Conservation (phyloP, 2,888 invertebrate genomes). For the Nysson spinosus region DNA sequence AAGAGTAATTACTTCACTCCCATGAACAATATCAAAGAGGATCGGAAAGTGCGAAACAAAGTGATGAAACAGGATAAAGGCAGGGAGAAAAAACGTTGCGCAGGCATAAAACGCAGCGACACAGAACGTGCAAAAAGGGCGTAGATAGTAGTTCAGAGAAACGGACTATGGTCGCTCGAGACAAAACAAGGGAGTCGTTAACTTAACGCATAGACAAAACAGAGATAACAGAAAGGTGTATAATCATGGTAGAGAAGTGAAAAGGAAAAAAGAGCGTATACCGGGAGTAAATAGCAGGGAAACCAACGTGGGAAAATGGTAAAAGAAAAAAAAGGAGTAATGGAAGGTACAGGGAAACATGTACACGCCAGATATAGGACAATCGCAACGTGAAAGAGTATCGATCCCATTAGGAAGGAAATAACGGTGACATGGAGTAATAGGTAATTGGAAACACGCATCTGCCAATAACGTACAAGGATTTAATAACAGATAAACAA, state of each 20-base stretch:
- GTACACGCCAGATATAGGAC: too few relatives aligned
- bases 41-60: not conserved
- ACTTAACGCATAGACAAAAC: conserved; percentile 39
- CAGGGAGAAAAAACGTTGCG: not conserved
- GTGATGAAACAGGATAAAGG: not conserved
- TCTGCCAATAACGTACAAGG: too few relatives aligned
- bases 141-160: not conserved
- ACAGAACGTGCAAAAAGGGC: not conserved
- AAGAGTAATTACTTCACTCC: conserved; percentile 8
- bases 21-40: conserved; percentile 6
- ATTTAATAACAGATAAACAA: too few relatives aligned
- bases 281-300: conserved; percentile 15
- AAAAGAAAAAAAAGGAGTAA: too few relatives aligned
- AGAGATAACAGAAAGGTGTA: conserved; percentile 18
- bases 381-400: too few relatives aligned
- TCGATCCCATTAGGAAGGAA: too few relatives aligned
- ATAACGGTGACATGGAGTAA: too few relatives aligned
- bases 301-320: too few relatives aligned
- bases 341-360: too few relatives aligned
- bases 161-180: not conserved
- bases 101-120: not conserved
- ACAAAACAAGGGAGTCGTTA: conserved; percentile 32
- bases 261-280: conserved; percentile 15
- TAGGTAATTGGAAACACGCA: too few relatives aligned
- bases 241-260: conserved; percentile 39